Evolutionary conservation across 2,888 invertebrate species (phyloP), one percentile per base, ranked within the genome.

Genomic region (Apamea crenata): DNA sequence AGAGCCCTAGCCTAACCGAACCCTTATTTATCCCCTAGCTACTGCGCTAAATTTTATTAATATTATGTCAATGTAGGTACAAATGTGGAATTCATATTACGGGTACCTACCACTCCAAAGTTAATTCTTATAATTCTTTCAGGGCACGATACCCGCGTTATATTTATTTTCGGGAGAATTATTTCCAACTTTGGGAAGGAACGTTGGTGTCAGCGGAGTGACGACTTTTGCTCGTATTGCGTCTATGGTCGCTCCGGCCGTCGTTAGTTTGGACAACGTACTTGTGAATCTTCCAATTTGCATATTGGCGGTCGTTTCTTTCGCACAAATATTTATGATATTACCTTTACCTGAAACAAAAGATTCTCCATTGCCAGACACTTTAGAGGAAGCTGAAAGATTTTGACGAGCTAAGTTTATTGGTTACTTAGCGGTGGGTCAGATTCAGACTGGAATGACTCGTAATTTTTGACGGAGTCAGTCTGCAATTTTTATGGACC

Each of bases 91-190:
- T 44, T 29, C n/a, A 18, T 40, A 71, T 32, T n/a, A 59, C 47
- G 16, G 4, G 5, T 6, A 61, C 8, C 21, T 69, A 70, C 6
- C 12, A 18, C 29, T 56, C 6, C 32, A 32, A 75, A 32, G 32
- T 61, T 32, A 77, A 36, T 47, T 59, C 1, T 0, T 16, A 5
- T 71, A 18, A 7, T 61, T 25, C 5, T 94, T 95, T 69, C 92
- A 97, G 97, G 96, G 97, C 18, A 95, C 97, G 0, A 93, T 97
- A 81, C 96, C 97, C 75, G 95, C 98, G 0, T 94, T 98, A 77
- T 98, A 98, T 92, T 96, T 99, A 32, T 98, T 97, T 92, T 97
- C 98, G 18, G 98, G 98, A 0, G 98, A 99, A 94, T 93, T 98
- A 59, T 98, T 98, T 91, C 99, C 99, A 18, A 99, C 98, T 0